Evolutionary conservation across 2,888 invertebrate genomes (phyloP), one percentile per base, ranked within the genome.

Genomic region (Galerucella calmariensis): DNA sequence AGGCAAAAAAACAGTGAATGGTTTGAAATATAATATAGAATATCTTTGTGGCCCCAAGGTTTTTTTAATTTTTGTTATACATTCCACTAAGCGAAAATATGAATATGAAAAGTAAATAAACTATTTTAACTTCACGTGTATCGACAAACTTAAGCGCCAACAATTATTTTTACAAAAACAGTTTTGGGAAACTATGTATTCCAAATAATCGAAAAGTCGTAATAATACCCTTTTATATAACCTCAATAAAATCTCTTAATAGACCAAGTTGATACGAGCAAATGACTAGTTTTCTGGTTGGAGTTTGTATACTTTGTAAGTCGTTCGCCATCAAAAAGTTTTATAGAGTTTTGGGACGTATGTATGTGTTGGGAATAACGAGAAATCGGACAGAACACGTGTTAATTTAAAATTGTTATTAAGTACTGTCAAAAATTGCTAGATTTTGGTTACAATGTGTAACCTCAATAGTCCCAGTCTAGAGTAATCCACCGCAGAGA

Each of bases 271-370:
- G 59, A 27, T 59, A 48, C 51, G 66, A 58, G 67, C 67, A 61
- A 67, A 72, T 72, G 24, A 67, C 62, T 63, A 63, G 9, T 53
- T 59, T 16, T 27, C 51, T 35, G 1, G 24, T 27, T 72, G 27
- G 10, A 51, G 65, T 58, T 72, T 59, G 66, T 44, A 67, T 69
- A 67, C 69, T 69, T 74, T 69, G 66, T 74, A 66, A 69, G 68
- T 66, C 66, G 66, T 67, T 58, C 58, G 66, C 72, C 66, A 67
- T 72, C 72, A 62, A 72, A 72, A 71, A 72, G 72, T 72, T 72
- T 72, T 72, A 72, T 72, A 59, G 72, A 72, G 72, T 72, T 72
- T 72, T 20, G 66, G 41, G 51, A 69, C 62, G 62, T 69, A 51
- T 62, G 69, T 69, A 69, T 58, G 41, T 46, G 35, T 27, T 65